These are phyloP conservation scores for Epirrhoe tristata DNA, from an alignment of 2,888 invertebrate species.

Conservation along the genomic window DNA sequence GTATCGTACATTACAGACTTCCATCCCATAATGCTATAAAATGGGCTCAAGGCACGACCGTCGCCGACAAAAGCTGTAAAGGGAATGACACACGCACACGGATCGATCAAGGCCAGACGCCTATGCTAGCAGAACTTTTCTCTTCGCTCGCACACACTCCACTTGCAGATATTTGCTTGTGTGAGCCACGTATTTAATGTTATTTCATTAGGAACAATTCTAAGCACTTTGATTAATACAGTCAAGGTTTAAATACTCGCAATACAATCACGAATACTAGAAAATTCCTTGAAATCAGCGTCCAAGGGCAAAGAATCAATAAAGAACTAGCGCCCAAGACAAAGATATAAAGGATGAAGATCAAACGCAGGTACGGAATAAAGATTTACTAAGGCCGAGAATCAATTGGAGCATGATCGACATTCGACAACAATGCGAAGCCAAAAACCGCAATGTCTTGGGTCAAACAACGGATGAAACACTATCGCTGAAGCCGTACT, in stretches of 20 bases:
- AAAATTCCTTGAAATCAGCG: slow-evolving; percentile 37
- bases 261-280: slow-evolving; percentile 43
- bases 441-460: slow-evolving; percentile 61
- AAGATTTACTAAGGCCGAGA: slow-evolving; percentile 50
- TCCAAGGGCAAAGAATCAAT: slow-evolving; percentile 57
- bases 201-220: slow-evolving; percentile 35
- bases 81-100: slow-evolving; percentile 67
- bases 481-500: slow-evolving; percentile 63
- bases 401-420: slow-evolving; percentile 57
- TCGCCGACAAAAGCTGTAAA: slow-evolving; percentile 57
- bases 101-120: slow-evolving; percentile 79
- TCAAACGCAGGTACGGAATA: slow-evolving; percentile 47
- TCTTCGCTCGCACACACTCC: slow-evolving; percentile 39
- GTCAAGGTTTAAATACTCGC: slow-evolving; percentile 50
- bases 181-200: slow-evolving; percentile 30
- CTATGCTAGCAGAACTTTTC: slow-evolving; percentile 38
- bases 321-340: slow-evolving; percentile 39
- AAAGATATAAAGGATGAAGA: slow-evolving; percentile 48
- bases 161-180: slow-evolving; percentile 37
- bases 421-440: slow-evolving; percentile 50
- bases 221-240: slow-evolving; percentile 36
- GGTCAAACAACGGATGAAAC: slow-evolving; percentile 62
- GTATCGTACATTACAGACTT: slow-evolving; percentile 35
- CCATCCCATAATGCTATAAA: slow-evolving; percentile 50
- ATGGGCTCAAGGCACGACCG: slow-evolving; percentile 52